Evolutionary conservation across 2,888 invertebrate species (phyloP), one percentile per base, ranked within the genome.

Genomic region (Melinaea marsaeus): DNA sequence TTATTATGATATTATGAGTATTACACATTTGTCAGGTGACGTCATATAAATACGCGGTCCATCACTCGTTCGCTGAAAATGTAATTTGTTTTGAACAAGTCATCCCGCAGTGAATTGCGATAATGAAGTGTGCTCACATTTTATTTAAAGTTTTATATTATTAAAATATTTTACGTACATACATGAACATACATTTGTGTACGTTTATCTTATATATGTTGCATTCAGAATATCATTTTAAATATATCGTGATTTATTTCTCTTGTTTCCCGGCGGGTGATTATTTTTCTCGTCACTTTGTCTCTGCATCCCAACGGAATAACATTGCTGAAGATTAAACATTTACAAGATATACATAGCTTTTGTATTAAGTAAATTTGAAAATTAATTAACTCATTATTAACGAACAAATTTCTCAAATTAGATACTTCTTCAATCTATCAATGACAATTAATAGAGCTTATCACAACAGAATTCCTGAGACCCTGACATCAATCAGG

Each of bases 311-410:
- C 63, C 58, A 48, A 37, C 4, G 70, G 71, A 79, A 81, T 76
- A 80, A 79, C 77, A 77, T 62, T 62, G 72, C 67, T 66, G 78
- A 78, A 76, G 79, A 79, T 81, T 77, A 75, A 72, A 73, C 75
- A 75, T 75, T 75, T 72, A 70, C 11, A 13, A 51, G 22, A 58
- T 47, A 48, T 55, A 56, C 61, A 58, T 51, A 42, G 42, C 7
- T 9, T 9, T 42, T 9, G 6, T 11, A 9, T 42, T 3, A 42
- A 11, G 42, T 11, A 22, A 22, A 22, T 22, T 22, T 22, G 22
- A 22, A n/a, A 22, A 22, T 22, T 22, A 22, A 22, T 22, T 22
- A 22, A 22, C 22, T 22, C 22, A 22, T 22, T 22, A 22, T 22
- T 22, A 22, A 22, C 22, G 22, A 22, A 22, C 22, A 22, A 22